Percentiles rank a stretch among this genome's conserved stretches.
Conservation (phyloP, 2,113 vertebrate genomes). For the Austrofundulus limnaeus region DNA sequence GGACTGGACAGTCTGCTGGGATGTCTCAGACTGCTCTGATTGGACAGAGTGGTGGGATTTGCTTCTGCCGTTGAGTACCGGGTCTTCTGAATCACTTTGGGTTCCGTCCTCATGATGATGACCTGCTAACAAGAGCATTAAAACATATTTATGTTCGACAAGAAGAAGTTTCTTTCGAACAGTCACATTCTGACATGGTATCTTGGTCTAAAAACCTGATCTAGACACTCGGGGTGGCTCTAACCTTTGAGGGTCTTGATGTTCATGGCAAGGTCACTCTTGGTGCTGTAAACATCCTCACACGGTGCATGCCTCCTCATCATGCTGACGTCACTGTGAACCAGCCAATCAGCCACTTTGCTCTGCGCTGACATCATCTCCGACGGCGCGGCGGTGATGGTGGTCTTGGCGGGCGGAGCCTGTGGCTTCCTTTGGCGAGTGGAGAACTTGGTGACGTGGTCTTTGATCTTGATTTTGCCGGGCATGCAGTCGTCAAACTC, state of each 20-base stretch:
- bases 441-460: constrained; percentile 95
- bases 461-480: constrained; percentile 96
- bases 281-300: constrained; percentile 91
- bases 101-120: constrained; percentile 95
- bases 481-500: constrained; percentile 94
- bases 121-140: constrained; percentile 69
- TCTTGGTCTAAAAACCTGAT: no score
- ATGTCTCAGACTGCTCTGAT: constrained; percentile 34
- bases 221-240: neutral
- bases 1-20: constrained; percentile 40
- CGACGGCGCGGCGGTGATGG: constrained; percentile 61
- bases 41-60: constrained; percentile 59
- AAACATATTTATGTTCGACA: neutral
- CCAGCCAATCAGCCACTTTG: constrained; percentile 97
- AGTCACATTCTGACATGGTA: no score
- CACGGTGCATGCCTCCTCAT: constrained; percentile 80
- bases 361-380: constrained; percentile 87
- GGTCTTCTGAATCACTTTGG: constrained; percentile 94
- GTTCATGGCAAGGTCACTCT: constrained; percentile 91
- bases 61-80: constrained; percentile 71
- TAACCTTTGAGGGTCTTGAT: constrained; percentile 88
- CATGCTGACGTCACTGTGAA: constrained; percentile 90
- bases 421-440: constrained; percentile 85
- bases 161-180: neutral
- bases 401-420: constrained; percentile 5